phyloP scores from a whole-genome alignment of 2,888 invertebrate species.

The Hipparchia semele region DNA sequence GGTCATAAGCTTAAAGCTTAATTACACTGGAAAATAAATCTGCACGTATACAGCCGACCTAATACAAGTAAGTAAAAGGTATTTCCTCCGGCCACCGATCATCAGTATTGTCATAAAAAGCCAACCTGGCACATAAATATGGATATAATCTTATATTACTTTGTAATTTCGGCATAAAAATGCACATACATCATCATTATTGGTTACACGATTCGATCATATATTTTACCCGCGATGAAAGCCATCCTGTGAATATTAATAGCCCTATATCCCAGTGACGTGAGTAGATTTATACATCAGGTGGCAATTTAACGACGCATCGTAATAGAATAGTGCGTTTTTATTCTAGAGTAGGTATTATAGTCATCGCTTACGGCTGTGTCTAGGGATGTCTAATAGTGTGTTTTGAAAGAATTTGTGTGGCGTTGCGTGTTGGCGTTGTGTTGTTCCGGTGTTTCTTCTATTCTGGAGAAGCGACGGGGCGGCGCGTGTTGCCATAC shows the following conservation, averaged over 20 bases:
- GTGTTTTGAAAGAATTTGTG: too few species aligned
- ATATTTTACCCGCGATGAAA: constrained; percentile 34
- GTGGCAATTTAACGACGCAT: constrained; percentile 19
- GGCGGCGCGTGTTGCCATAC: too few species aligned
- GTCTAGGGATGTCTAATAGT: too few species aligned
- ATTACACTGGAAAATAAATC: too few species aligned
- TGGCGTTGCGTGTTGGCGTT: too few species aligned
- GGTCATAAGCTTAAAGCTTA: too few species aligned
- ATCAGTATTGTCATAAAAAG: background rate
- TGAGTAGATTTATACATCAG: constrained; percentile 22
- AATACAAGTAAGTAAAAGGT: background rate
- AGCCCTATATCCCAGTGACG: constrained; percentile 25
- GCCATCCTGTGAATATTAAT: constrained; percentile 36
- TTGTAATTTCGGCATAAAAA: constrained; percentile 23
- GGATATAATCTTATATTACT: constrained; percentile 21
- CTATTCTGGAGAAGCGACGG: too few species aligned
- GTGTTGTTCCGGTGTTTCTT: too few species aligned
- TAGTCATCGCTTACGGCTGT: too few species aligned
- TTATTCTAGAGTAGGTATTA: background rate
- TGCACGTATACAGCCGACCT: too few species aligned
- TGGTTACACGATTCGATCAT: constrained; percentile 32
- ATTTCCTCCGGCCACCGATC: background rate
- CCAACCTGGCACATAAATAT: constrained; percentile 8
- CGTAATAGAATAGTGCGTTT: constrained; percentile 8
- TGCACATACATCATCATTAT: constrained; percentile 28